Evolutionary conservation across 2,797 vertebrate genomes (phyloP).

Genomic region (Thalassophryne amazonica): DNA sequence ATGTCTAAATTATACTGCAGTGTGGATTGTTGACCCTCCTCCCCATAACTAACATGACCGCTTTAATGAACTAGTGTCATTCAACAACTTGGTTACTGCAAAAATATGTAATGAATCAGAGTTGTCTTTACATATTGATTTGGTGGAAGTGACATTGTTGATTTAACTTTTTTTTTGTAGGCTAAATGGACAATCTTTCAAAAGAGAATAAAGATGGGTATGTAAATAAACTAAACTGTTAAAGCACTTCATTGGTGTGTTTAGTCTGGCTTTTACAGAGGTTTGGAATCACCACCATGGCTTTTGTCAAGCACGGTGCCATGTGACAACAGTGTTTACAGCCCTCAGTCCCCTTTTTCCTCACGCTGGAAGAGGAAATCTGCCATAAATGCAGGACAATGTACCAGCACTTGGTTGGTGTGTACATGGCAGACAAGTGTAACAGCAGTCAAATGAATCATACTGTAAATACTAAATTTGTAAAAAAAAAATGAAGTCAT

Average conservation of each 20-base stretch:
- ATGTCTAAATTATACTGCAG: too few species aligned
- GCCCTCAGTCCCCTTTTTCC: neutral
- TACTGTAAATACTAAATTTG: too few species aligned
- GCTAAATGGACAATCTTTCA: too few species aligned
- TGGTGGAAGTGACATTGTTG: neutral
- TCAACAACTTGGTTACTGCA: neutral
- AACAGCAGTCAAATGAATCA: too few species aligned
- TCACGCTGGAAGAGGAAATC: slow-evolving; percentile 15
- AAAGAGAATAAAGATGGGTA: too few species aligned
- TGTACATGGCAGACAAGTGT: too few species aligned
- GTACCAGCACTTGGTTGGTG: neutral
- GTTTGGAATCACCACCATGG: slow-evolving; percentile 19
- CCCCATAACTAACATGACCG: too few species aligned
- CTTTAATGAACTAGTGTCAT: neutral
- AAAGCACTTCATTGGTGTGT: too few species aligned
- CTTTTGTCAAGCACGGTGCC: slow-evolving; percentile 23
- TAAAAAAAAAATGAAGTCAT: too few species aligned
- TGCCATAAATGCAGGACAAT: slow-evolving; percentile 15
- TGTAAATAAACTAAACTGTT: too few species aligned
- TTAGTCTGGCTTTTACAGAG: neutral
- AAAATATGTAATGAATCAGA: neutral
- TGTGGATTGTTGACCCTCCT: too few species aligned
- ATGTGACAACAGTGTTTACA: slow-evolving; percentile 13
- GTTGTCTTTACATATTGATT: neutral
- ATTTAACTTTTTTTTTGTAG: neutral